Conservation (phyloP, 2,888 invertebrate species). For the Hemicrepidius hirtus region DNA sequence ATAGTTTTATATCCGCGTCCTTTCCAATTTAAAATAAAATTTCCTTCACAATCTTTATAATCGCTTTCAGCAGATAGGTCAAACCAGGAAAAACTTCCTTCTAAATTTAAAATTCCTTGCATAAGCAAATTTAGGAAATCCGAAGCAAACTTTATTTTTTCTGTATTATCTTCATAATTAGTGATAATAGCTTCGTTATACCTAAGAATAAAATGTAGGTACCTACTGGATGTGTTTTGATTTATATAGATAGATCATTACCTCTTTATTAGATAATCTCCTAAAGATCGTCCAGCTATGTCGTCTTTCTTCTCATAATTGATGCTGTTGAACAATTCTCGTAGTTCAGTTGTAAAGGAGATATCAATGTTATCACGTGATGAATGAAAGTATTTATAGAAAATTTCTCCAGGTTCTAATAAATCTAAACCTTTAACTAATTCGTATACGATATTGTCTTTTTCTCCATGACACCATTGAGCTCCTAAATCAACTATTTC, state of each 20-base stretch:
- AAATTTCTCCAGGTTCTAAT: slow-evolving; percentile 53
- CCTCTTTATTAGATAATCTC: slow-evolving; percentile 65
- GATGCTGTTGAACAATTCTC: slow-evolving; percentile 57
- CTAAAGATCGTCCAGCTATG: slow-evolving; percentile 58
- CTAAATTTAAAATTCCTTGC: not conserved
- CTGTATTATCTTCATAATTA: not conserved
- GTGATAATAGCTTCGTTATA: slow-evolving; percentile 1
- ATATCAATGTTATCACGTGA: slow-evolving; percentile 62
- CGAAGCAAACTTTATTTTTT: not conserved
- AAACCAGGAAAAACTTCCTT: slow-evolving; percentile 78
- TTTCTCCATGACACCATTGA: slow-evolving; percentile 67
- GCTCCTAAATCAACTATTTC: slow-evolving; percentile 65
- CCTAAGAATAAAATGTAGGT: slow-evolving; percentile 10
- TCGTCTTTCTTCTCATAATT: slow-evolving; percentile 55
- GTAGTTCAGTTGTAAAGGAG: slow-evolving; percentile 59
- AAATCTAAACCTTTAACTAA: slow-evolving; percentile 64
- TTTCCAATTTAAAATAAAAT: slow-evolving; percentile 83
- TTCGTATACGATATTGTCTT: slow-evolving; percentile 64
- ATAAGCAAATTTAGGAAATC: not conserved
- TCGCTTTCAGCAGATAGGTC: slow-evolving; percentile 80
- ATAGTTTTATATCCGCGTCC: slow-evolving; percentile 81
- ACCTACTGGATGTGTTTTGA: too few relatives aligned
- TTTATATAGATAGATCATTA: too few relatives aligned
- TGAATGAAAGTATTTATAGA: slow-evolving; percentile 48
- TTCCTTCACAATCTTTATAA: slow-evolving; percentile 82